These are phyloP conservation scores for Tamandua tetradactyla DNA, from an alignment of 2,797 vertebrate species.

Conservation along the genomic window DNA sequence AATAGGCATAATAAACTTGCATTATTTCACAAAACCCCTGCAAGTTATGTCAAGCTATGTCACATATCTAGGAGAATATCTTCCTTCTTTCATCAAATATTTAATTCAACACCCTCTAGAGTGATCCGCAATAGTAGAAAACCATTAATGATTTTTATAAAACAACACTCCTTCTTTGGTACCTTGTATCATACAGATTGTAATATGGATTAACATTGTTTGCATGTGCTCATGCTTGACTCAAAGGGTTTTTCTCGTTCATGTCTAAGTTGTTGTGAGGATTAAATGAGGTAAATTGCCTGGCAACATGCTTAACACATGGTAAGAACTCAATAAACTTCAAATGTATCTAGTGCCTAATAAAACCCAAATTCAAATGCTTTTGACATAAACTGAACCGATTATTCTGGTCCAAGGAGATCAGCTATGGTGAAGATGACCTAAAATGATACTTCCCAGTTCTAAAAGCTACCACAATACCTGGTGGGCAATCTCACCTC, in stretches of 20 bases:
- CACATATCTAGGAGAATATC: conserved; percentile 4
- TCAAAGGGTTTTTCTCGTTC: conserved; percentile 9
- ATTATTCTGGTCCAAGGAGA: background rate
- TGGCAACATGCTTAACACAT: too few relatives aligned
- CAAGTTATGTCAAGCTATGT: conserved; percentile 26
- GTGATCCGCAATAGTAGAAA: conserved; percentile 15
- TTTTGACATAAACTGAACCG: background rate
- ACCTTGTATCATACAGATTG: background rate
- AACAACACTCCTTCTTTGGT: background rate
- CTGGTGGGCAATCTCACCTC: background rate
- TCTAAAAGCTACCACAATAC: conserved; percentile 12
- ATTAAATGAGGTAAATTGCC: conserved; percentile 44
- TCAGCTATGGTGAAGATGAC: background rate
- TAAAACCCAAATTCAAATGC: background rate
- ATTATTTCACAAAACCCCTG: conserved; percentile 38
- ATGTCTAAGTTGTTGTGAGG: background rate
- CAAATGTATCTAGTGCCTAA: background rate
- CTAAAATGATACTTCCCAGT: conserved; percentile 29
- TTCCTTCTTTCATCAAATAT: conserved; percentile 25
- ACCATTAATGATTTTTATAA: background rate
- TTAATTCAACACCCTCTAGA: background rate
- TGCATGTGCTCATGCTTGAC: background rate
- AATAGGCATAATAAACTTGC: background rate
- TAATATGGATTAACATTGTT: background rate
- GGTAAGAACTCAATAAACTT: conserved; percentile 51